A percentile compares a stretch with the other conserved stretches of the same genome.
These are phyloP conservation scores for Osmerus eperlanus DNA, from an alignment of 2,113 vertebrate genomes.

Conservation along the genomic window DNA sequence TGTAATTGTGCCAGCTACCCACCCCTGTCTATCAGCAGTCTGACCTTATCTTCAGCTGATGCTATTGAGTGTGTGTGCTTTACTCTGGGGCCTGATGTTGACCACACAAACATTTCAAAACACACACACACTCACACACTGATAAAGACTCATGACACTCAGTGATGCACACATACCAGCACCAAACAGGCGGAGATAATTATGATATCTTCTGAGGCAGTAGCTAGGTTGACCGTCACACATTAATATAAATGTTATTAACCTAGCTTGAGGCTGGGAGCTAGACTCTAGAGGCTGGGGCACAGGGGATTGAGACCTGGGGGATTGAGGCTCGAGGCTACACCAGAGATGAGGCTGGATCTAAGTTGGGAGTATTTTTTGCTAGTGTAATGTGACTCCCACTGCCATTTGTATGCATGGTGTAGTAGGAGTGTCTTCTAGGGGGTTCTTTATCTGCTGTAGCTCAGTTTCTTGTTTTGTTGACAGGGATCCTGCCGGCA, in stretches of 20 bases:
- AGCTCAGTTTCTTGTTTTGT: slow-evolving; percentile 7
- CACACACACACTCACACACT: too few relatives aligned
- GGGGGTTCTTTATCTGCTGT: slow-evolving; percentile 11
- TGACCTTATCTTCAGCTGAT: neutral
- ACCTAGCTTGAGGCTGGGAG: neutral
- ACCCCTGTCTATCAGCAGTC: neutral
- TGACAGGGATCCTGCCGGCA: slow-evolving; percentile 39
- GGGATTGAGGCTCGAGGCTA: too few relatives aligned
- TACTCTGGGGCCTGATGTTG: too few relatives aligned
- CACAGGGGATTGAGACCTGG: neutral
- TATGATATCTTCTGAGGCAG: neutral
- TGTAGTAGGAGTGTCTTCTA: neutral
- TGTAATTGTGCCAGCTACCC: neutral
- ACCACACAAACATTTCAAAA: too few relatives aligned
- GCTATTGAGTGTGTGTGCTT: too few relatives aligned
- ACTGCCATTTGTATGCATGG: slow-evolving; percentile 18
- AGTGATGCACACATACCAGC: too few relatives aligned
- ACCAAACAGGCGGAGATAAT: neutral
- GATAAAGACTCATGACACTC: too few relatives aligned
- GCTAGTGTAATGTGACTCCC: neutral
- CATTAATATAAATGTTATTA: slow-evolving; percentile 14
- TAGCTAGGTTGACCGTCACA: neutral
- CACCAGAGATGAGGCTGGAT: too few relatives aligned
- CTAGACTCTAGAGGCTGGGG: neutral
- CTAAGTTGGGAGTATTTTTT: too few relatives aligned